Evolutionary conservation across 2,888 invertebrate species (phyloP), one percentile per base, ranked within the genome.

Genomic region (Nowickia ferox): DNA sequence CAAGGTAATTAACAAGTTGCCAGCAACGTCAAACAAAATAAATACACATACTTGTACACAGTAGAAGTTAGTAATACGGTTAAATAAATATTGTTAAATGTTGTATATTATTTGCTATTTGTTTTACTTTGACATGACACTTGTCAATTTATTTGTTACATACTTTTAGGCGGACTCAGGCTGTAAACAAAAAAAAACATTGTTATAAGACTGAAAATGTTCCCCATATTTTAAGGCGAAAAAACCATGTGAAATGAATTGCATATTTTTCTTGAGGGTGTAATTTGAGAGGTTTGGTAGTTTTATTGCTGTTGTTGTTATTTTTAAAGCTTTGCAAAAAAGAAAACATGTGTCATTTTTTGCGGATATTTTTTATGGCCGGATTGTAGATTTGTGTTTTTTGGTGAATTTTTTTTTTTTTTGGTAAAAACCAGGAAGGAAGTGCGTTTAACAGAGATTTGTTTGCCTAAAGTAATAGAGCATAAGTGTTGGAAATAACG

Each of bases 1-100:
- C 86, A 86, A 83, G 86, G 83, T 86, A 86, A 86, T 86, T 86
- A 86, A 86, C 86, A 86, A 83, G 83, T 86, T 86, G 38, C 86
- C 68, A 79, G 59, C 19, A 51, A 63, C 42, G 69, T 55, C 61
- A 69, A 59, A 78, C 51, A 79, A 59, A 74, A 68, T 53, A 61
- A 17, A 78, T 51, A 53, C 30, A 30, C 6, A 30, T 6, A 4
- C 4, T 4, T 30, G 6, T 30, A 30, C 6, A 30, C 30, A 30
- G 30, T 30, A 30, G 30, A 30, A 30, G 30, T 1, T 9, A 59
- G 44, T 19, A 59, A 55, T 55, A 30, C 38, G 19, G 61, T 46
- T 48, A 55, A 74, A 78, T 78, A 84, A 83, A 78, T 72, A 74
- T 75, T 85, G 77, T 82, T 82, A 82, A 77, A 81, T 85, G 80